Base-by-base conservation (phyloP, 2,797 vertebrate genomes). In the Threskiornis aethiopicus region DNA sequence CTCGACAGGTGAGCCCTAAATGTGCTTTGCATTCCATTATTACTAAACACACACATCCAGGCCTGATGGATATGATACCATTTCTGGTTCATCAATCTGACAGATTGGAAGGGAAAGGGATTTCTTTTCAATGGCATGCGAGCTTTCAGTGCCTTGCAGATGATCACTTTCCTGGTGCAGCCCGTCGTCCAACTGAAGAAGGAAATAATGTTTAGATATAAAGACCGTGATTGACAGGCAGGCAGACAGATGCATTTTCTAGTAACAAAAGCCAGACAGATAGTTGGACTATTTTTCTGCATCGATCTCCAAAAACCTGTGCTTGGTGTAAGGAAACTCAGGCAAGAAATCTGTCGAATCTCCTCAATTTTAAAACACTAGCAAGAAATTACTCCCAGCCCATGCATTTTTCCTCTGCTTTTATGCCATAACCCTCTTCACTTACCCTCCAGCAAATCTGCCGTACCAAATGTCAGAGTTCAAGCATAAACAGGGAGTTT, bases 371-470 rank as follows among this genome's bases (percentile, higher is more conserved):
- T 87, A 64, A 92, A 92, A 79, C 4, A 4, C 24, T 28, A 73
- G 70, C 67, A 70, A 87, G 80, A 96, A 95, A 95, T 97, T 85
- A 85, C 66, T 95, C 78, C 94, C 92, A 93, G 88, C 42, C 75
- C 46, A 15, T 41, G 49, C 16, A 29, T 80, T 59, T 89, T 90
- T 28, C 39, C 41, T 81, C 70, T 87, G 79, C 46, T 82, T 93
- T 91, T 64, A 29, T 67, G 46, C 73, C 5, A 0, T 33, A 84
- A 77, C 73, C n/a, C 62, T 70, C 65, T 80, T 71, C 82, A 78
- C 54, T 72, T 46, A 61, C 79, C 82, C 70, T 94, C 83, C 78
- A 87, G 90, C 78, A 91, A 91, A 87, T 89, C 65, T 69, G 25
- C 65, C 1, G 5, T 33, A 72, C 44, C 77, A 73, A 39, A 91